Percentiles rank a stretch among this genome's conserved stretches.
phyloP scores from a whole-genome alignment of 64 coral and sea anemone genomes.

The Porites lutea region DNA sequence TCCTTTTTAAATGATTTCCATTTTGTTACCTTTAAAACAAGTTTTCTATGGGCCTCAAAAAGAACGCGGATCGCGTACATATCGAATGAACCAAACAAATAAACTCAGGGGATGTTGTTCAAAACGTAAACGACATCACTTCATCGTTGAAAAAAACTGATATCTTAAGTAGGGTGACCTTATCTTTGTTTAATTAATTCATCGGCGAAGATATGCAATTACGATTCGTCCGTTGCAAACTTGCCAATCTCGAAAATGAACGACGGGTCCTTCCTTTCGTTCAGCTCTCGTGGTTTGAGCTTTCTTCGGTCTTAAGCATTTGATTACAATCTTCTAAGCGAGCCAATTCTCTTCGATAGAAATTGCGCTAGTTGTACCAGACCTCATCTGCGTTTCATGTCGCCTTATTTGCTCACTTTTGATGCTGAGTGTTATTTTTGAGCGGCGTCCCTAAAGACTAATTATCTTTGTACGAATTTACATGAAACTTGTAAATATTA shows the following conservation, averaged over 20 bases:
- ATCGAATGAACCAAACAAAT: neutral
- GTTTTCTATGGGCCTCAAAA: neutral
- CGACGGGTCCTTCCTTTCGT: no score
- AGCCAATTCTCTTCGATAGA: no score
- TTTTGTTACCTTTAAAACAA: neutral
- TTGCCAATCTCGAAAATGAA: neutral
- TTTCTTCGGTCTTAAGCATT: no score
- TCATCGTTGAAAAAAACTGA: neutral
- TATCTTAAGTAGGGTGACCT: neutral
- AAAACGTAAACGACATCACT: neutral
- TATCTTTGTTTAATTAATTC: slow-evolving; percentile 41
- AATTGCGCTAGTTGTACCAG: no score
- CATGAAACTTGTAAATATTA: slow-evolving; percentile 22
- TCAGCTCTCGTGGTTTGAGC: no score
- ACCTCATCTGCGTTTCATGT: neutral
- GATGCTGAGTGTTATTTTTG: neutral
- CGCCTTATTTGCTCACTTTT: neutral
- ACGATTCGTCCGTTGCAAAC: neutral
- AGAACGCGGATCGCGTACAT: neutral
- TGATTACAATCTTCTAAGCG: no score
- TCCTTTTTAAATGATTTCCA: slow-evolving; percentile 1
- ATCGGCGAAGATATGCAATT: neutral
- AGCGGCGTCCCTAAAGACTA: neutral
- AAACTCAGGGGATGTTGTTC: no score
- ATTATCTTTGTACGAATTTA: slow-evolving; percentile 16